Conservation (phyloP, 2,888 invertebrate genomes). For the Pachliopta kotzebuea region DNA sequence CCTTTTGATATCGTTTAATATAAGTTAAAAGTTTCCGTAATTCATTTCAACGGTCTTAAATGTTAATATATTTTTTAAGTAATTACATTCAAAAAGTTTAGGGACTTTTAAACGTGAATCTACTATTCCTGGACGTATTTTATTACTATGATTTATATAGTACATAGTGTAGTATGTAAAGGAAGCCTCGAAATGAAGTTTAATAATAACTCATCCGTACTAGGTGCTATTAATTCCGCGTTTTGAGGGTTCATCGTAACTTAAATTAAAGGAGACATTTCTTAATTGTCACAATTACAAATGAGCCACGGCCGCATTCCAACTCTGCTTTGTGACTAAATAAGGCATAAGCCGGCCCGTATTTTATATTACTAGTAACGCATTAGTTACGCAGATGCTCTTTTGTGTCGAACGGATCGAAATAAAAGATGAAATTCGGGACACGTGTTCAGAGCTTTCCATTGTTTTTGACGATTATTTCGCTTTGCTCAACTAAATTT, state of each 20-base stretch:
- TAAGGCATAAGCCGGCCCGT: constrained; percentile 34
- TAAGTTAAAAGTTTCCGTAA: background rate
- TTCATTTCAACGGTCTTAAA: background rate
- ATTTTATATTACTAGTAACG: constrained; percentile 32
- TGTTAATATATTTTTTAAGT: background rate
- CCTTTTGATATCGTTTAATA: background rate
- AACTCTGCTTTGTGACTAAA: constrained; percentile 33
- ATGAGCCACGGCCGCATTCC: constrained; percentile 60
- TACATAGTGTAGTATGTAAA: background rate
- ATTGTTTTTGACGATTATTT: constrained; percentile 19
- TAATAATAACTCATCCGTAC: constrained; percentile 1
- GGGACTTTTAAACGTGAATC: background rate
- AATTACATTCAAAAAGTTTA: background rate
- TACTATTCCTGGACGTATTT: no score
- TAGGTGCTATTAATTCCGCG: constrained; percentile 17
- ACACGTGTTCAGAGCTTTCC: constrained; percentile 19
- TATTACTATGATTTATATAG: no score
- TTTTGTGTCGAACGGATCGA: constrained; percentile 13
- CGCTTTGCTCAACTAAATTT: background rate
- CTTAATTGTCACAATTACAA: constrained; percentile 68
- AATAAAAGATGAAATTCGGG: constrained; percentile 17
- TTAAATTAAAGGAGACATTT: constrained; percentile 60
- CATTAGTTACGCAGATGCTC: constrained; percentile 16
- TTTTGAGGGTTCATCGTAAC: constrained; percentile 44
- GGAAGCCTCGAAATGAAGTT: background rate